phyloP scores from a whole-genome alignment of 2,797 vertebrate genomes.

The Leuciscus waleckii region DNA sequence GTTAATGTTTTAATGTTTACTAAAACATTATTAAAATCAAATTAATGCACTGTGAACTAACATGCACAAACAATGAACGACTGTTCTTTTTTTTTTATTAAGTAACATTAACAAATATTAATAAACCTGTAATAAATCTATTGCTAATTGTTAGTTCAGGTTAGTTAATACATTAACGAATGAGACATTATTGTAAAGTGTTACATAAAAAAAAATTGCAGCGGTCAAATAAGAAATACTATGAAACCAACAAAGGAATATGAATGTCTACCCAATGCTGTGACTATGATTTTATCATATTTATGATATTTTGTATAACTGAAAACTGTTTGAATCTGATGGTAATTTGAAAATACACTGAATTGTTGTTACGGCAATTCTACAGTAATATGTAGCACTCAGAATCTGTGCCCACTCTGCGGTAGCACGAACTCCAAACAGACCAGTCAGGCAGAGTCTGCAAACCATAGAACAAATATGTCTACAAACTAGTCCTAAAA shows the following conservation, averaged over 20 bases:
- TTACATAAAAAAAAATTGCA: not conserved
- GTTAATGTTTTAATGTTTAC: no score
- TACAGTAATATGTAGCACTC: constrained; percentile 28
- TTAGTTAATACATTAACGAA: no score
- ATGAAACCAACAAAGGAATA: not conserved
- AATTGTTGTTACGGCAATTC: constrained; percentile 11
- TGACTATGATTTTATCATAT: not conserved
- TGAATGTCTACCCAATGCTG: not conserved
- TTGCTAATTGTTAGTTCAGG: no score
- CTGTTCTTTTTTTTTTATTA: no score
- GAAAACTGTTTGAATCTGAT: not conserved
- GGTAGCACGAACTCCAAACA: constrained; percentile 23
- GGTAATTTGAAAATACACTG: not conserved
- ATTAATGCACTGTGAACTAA: no score
- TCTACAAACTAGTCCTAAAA: constrained; percentile 39
- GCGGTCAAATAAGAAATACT: not conserved
- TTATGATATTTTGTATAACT: not conserved
- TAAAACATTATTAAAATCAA: no score
- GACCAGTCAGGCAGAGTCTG: constrained; percentile 18
- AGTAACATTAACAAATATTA: no score
- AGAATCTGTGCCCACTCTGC: constrained; percentile 3
- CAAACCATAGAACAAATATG: constrained; percentile 49
- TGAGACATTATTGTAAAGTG: no score
- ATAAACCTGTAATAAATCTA: no score
- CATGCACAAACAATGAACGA: no score